Evolutionary conservation across 2,888 invertebrate genomes (phyloP).

Genomic region (Drosophila leonis): DNA sequence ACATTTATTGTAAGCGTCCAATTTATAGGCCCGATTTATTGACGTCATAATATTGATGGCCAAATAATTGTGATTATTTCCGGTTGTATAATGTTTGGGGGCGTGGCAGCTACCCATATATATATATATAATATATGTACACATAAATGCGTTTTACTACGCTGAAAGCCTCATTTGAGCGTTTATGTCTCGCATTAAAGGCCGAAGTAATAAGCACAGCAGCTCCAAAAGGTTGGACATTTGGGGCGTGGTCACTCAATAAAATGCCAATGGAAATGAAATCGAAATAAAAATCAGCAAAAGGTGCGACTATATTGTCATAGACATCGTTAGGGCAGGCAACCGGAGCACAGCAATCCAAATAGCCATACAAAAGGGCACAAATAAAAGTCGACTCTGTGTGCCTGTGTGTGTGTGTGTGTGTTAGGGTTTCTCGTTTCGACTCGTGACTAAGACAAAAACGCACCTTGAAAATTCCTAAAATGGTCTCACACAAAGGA

Average conservation of each 20-base stretch:
- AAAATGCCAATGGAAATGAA: constrained; percentile 77
- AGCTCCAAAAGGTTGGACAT: constrained; percentile 55
- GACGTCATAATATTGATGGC: constrained; percentile 75
- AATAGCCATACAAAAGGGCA: constrained; percentile 63
- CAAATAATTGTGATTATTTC: constrained; percentile 72
- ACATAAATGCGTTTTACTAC: constrained; percentile 56
- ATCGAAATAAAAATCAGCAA: constrained; percentile 79
- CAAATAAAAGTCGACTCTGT: constrained; percentile 33
- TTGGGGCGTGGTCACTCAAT: constrained; percentile 63
- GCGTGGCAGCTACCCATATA: not conserved
- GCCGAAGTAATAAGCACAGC: constrained; percentile 72
- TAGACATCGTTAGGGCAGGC: constrained; percentile 32
- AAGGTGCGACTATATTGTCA: constrained; percentile 74
- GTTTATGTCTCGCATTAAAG: constrained; percentile 71
- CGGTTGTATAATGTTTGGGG: constrained; percentile 10
- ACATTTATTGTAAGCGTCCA: constrained; percentile 68
- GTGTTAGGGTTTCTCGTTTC: constrained; percentile 15
- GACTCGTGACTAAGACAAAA: constrained; percentile 51
- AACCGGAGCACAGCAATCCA: constrained; percentile 12
- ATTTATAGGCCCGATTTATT: constrained; percentile 73
- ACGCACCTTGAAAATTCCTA: constrained; percentile 31
- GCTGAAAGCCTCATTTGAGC: constrained; percentile 67
- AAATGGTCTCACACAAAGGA: constrained; percentile 15
- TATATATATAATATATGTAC: constrained; percentile 14
- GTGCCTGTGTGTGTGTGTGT: not conserved